phyloP scores from a whole-genome alignment of 2,797 vertebrate genomes.

The Hafferia zeledoni region DNA sequence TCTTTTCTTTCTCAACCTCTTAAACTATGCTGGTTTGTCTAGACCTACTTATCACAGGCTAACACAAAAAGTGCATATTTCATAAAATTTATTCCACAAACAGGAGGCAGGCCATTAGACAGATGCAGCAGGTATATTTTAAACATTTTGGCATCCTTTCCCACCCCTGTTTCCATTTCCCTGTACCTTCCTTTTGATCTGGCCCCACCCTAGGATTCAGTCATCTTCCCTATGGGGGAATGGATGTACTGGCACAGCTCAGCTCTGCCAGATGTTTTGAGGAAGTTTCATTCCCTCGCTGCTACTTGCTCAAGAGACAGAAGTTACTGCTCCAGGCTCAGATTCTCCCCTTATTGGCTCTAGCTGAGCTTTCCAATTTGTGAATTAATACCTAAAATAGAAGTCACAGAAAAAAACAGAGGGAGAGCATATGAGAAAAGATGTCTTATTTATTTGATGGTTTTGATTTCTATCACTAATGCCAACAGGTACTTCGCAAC shows the following conservation, averaged over 20 bases:
- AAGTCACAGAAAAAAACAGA: not conserved
- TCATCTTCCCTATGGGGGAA: not conserved
- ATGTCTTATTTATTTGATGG: not conserved
- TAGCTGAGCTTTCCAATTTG: not conserved
- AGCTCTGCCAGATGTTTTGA: conserved; percentile 20
- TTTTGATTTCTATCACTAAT: not conserved
- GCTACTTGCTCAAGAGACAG: not conserved
- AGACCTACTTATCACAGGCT: conserved; percentile 22
- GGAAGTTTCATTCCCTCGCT: not conserved
- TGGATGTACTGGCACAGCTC: not conserved
- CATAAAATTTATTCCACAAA: conserved; percentile 46
- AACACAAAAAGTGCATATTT: conserved; percentile 61
- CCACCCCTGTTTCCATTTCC: not conserved
- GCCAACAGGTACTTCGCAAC: not conserved
- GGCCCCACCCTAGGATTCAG: conserved; percentile 3
- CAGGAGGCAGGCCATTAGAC: conserved; percentile 17
- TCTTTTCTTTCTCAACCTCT: not conserved
- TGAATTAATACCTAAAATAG: not conserved
- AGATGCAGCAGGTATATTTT: conserved; percentile 33
- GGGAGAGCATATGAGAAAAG: not conserved
- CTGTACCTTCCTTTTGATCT: conserved; percentile 27
- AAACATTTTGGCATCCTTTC: conserved; percentile 27
- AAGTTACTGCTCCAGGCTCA: not conserved
- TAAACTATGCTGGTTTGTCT: conserved; percentile 10
- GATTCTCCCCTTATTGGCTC: not conserved